Percentiles rank a stretch among this genome's conserved stretches.
phyloP scores from a whole-genome alignment of 2,113 vertebrate genomes.

The Mesoclemmys tuberculata region DNA sequence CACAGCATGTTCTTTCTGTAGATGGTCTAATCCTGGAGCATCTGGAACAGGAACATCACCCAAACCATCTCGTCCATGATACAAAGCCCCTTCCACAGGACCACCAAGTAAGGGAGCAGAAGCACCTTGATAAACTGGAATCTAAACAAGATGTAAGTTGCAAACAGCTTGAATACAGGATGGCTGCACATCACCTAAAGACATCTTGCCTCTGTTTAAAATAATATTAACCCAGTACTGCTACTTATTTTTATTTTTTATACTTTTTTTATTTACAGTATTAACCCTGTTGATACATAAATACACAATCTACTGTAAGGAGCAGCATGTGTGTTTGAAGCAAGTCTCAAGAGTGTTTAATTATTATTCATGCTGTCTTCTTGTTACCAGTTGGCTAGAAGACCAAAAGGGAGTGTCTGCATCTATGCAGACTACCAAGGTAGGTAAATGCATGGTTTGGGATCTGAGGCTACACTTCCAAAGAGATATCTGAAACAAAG shows the following conservation, averaged over 20 bases:
- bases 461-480: no score
- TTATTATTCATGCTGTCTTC: background rate
- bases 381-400: background rate
- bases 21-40: constrained; percentile 47
- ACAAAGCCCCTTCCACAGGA: constrained; percentile 28
- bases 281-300: background rate
- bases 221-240: background rate
- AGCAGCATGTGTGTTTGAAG: background rate
- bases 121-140: constrained; percentile 80
- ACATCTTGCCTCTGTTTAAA: background rate
- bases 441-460: no score
- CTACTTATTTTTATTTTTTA: no score
- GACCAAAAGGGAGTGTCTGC: no score
- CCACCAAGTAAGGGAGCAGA: constrained; percentile 68
- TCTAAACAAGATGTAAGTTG: constrained; percentile 49
- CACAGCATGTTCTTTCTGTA: constrained; percentile 77
- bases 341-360: background rate
- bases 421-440: no score
- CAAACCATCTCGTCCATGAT: constrained; percentile 80
- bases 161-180: background rate
- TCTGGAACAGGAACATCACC: constrained; percentile 54
- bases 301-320: background rate
- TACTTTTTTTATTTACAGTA: background rate
- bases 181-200: background rate
- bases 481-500: no score